A percentile compares a stretch with the other conserved stretches of the same genome.
Evolutionary conservation across 2,113 vertebrate species (phyloP).

Genomic region (Chrysemys picta): DNA sequence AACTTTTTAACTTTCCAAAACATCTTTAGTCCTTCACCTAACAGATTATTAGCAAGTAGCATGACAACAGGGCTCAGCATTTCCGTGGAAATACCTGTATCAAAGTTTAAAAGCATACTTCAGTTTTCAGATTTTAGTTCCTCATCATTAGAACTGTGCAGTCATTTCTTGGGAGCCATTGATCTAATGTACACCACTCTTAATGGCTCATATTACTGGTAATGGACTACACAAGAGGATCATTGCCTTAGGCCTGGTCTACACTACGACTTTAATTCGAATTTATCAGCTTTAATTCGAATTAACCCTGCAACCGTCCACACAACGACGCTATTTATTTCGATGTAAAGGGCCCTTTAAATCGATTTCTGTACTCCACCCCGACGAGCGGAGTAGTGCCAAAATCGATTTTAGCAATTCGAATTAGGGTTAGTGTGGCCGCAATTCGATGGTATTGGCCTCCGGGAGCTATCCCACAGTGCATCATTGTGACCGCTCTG

Average conservation of each 20-base stretch:
- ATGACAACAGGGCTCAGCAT: neutral
- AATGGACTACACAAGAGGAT: slow-evolving; percentile 67
- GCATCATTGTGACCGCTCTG: too few species aligned
- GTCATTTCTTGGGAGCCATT: neutral
- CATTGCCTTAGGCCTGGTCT: slow-evolving; percentile 48
- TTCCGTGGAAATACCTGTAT: neutral
- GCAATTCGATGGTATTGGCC: too few species aligned
- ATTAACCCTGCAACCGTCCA: too few species aligned
- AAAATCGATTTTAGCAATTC: too few species aligned
- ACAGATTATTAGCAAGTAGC: neutral
- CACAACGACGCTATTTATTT: too few species aligned
- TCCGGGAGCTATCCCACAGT: too few species aligned
- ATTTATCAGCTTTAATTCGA: too few species aligned
- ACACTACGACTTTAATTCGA: too few species aligned
- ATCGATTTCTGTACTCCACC: too few species aligned
- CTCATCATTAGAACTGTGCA: neutral
- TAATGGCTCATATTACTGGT: slow-evolving; percentile 29
- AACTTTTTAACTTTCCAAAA: neutral
- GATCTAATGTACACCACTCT: slow-evolving; percentile 40
- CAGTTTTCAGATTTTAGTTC: neutral
- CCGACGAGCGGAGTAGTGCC: too few species aligned
- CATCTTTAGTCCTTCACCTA: neutral
- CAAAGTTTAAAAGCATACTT: neutral
- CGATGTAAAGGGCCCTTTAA: too few species aligned
- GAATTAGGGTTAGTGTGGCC: too few species aligned